These are phyloP conservation scores for Laticauda laticaudata DNA, from an alignment of 2,113 vertebrate species.

Conservation along the genomic window DNA sequence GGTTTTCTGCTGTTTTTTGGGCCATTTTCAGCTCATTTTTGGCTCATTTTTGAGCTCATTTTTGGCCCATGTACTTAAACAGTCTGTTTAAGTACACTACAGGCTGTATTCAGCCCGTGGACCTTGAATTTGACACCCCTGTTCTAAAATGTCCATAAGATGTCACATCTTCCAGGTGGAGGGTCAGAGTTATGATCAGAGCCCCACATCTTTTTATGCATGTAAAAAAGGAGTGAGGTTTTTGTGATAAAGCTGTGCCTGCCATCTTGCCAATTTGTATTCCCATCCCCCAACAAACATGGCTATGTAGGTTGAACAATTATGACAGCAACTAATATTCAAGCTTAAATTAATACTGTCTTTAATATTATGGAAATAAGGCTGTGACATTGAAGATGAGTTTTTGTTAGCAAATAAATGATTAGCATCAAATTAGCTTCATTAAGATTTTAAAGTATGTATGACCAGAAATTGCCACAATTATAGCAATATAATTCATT, in stretches of 20 bases:
- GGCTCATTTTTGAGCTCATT: no score
- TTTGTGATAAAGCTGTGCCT: not conserved
- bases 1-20: no score
- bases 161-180: not conserved
- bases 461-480: not conserved
- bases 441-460: not conserved
- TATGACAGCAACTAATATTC: not conserved
- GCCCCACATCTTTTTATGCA: not conserved
- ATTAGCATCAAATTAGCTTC: not conserved
- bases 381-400: not conserved
- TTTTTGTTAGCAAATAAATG: not conserved
- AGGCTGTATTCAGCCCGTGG: no score
- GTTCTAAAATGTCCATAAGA: not conserved
- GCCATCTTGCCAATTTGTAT: not conserved
- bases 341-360: not conserved
- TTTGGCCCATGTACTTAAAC: no score
- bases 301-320: not conserved
- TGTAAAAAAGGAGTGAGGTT: not conserved
- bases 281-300: not conserved
- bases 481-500: not conserved
- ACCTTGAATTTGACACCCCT: no score
- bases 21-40: no score
- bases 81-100: no score
- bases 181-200: not conserved
- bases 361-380: not conserved